A percentile compares a stretch with the other conserved stretches of the same genome.
Evolutionary conservation across 2,113 vertebrate species (phyloP).

Genomic region (Callopanchax toddi): DNA sequence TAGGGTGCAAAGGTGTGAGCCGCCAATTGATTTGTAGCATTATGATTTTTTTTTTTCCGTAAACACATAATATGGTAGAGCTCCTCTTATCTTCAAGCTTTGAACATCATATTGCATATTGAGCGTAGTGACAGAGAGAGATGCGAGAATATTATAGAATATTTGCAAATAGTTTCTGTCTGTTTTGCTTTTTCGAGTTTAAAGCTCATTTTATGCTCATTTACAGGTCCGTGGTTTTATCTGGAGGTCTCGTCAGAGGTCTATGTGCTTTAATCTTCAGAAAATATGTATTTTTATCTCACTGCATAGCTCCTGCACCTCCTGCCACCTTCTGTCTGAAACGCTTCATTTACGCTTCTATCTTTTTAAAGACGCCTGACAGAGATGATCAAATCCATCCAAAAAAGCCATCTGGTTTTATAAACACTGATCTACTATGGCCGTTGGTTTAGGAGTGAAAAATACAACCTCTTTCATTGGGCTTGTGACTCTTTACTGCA

Average conservation of each 20-base stretch:
- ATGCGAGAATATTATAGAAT: not conserved
- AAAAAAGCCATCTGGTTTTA: slow-evolving; percentile 16
- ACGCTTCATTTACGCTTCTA: not conserved
- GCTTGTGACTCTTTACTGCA: not conserved
- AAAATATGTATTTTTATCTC: not conserved
- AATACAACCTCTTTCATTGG: not conserved
- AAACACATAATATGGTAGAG: no score
- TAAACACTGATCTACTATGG: slow-evolving; percentile 16
- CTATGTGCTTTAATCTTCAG: slow-evolving; percentile 7
- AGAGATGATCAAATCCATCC: slow-evolving; percentile 57
- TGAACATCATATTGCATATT: not conserved
- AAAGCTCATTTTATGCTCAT: not conserved
- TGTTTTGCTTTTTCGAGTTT: not conserved
- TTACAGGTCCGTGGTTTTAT: not conserved
- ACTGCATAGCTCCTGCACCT: not conserved
- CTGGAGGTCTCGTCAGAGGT: not conserved
- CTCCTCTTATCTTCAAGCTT: no score
- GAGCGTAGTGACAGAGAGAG: not conserved
- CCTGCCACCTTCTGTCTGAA: slow-evolving; percentile 7
- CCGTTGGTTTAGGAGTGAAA: slow-evolving; percentile 26
- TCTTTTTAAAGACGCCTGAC: slow-evolving; percentile 27
- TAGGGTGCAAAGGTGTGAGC: no score
- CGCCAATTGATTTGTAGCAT: no score
- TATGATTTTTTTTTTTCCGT: no score
- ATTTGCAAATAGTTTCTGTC: not conserved